Evolutionary conservation across 2,113 vertebrate species (phyloP).

Genomic region (Colaptes auratus): DNA sequence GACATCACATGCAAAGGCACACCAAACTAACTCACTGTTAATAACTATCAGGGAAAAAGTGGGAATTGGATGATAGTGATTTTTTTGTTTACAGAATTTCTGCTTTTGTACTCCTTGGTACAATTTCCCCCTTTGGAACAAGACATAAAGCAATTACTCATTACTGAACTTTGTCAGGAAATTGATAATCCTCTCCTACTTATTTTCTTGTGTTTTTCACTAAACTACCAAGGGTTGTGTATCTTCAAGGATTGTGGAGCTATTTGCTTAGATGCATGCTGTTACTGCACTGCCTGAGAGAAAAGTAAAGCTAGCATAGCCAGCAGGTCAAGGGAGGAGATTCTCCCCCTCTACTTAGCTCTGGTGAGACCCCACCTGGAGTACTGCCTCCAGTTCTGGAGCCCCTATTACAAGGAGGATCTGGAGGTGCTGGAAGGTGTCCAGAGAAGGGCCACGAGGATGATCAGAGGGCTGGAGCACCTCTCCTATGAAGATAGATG

Average conservation of each 20-base stretch:
- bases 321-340: no score
- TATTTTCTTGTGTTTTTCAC: neutral
- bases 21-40: neutral
- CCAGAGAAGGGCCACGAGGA: no score
- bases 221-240: neutral
- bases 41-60: neutral
- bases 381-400: no score
- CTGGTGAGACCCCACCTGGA: no score
- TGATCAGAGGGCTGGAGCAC: no score
- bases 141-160: neutral
- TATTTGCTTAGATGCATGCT: neutral
- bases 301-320: neutral
- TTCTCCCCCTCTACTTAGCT: no score
- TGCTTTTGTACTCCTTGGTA: neutral
- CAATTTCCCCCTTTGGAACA: neutral
- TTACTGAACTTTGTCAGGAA: neutral
- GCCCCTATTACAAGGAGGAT: no score
- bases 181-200: neutral
- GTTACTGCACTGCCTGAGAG: neutral
- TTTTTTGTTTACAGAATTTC: neutral
- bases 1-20: neutral
- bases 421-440: no score
- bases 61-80: neutral
- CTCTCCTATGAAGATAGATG: no score
- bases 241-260: neutral